Evolutionary conservation across 2,888 invertebrate genomes (phyloP).

Genomic region (Agonopterix alstromeriana): DNA sequence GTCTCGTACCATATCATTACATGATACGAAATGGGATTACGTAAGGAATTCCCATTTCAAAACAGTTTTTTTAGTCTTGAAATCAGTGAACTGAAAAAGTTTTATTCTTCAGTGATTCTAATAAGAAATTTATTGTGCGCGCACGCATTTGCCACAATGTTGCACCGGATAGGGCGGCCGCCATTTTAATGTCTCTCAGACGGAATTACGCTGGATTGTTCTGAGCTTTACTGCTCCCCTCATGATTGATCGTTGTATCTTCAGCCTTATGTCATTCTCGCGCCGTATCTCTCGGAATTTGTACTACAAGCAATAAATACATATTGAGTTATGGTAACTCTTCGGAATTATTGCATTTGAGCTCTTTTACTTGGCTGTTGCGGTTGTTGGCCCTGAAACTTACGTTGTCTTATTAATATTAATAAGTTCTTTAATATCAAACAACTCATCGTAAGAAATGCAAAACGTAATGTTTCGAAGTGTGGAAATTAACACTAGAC

Average conservation of each 20-base stretch:
- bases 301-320: slow-evolving; percentile 67
- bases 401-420: neutral
- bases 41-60: neutral
- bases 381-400: neutral
- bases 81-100: slow-evolving; percentile 7
- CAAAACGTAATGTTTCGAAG: slow-evolving; percentile 23
- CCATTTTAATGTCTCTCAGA: slow-evolving; percentile 74
- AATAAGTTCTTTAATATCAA: no score
- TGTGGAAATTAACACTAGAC: slow-evolving; percentile 63
- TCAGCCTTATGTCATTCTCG: slow-evolving; percentile 72
- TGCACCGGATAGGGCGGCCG: slow-evolving; percentile 75
- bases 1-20: no score
- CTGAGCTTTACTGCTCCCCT: slow-evolving; percentile 70
- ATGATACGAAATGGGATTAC: no score
- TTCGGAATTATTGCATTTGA: slow-evolving; percentile 42
- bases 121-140: slow-evolving; percentile 43
- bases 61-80: neutral
- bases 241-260: slow-evolving; percentile 75
- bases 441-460: no score
- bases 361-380: slow-evolving; percentile 6
- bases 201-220: slow-evolving; percentile 77
- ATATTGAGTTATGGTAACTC: slow-evolving; percentile 65
- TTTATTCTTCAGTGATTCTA: slow-evolving; percentile 29
- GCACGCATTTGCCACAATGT: slow-evolving; percentile 54
- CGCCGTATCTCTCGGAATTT: slow-evolving; percentile 66